Evolutionary conservation across 1,140 invertebrate species (phyloP), one percentile per base, ranked within the genome.

Genomic region (Platyscapa corneri): DNA sequence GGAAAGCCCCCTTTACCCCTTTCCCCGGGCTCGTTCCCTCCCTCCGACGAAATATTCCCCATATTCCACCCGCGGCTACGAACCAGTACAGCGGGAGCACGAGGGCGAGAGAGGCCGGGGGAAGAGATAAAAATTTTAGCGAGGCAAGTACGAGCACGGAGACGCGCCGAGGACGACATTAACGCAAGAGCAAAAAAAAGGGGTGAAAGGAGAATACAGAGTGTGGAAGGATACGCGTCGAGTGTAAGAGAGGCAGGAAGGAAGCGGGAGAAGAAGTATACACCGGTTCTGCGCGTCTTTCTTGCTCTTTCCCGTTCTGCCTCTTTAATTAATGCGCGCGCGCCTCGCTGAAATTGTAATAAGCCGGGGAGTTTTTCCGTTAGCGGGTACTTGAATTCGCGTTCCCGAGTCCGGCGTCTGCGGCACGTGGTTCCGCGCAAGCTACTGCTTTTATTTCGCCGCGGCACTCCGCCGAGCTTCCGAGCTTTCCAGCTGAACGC

Each of bases 121-220:
- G 65, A 84, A 84, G 83, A 85, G 84, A 85, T 85, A 85, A 85
- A 85, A 85, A 75, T 85, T 80, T 80, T 67, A 49, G 60, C n/a
- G 70, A 30, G n/a, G 64, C 0, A 49, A 46, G n/a, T 18, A 18
- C 79, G 39, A 20, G 20, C 34, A 37, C 12, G 30, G 42, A 76
- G 27, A 23, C 56, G 42, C 27, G 76, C 46, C 76, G 76, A 56
- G 76, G 46, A n/a, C 49, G 76, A 77, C 30, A 20, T 16, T 32
- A n/a, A 42, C 49, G 0, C n/a, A 30, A n/a, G 42, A 32, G 49
- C 32, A 77, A 42, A 56, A 53, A 83, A 67, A 65, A 80, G 37
- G 37, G 56, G 53, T 37, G 53, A 30, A 65, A 34, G 32, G 32
- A 70, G 65, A 37, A 70, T 32, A 70, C 34, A 70, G 65, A 34